Conservation (phyloP, 2,113 vertebrate species). For the Coturnix japonica region DNA sequence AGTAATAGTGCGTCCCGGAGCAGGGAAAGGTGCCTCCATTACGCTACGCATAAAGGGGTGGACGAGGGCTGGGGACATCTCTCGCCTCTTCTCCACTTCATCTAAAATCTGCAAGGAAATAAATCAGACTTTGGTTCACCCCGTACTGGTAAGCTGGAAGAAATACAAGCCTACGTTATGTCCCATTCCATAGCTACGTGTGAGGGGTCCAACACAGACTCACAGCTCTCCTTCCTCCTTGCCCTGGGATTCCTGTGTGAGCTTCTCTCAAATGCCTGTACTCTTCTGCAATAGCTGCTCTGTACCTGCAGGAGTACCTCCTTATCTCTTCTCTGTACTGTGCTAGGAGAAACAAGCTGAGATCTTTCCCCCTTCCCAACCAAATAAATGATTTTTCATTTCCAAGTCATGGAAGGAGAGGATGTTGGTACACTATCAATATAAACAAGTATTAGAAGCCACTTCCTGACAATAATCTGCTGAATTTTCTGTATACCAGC, state of each 20-base stretch:
- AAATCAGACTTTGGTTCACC: background rate
- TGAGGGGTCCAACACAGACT: background rate
- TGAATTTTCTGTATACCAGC: background rate
- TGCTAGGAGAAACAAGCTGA: background rate
- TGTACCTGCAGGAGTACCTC: background rate
- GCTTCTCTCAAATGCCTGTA: background rate
- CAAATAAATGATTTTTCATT: background rate
- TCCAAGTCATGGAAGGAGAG: background rate
- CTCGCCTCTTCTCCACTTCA: constrained; percentile 93
- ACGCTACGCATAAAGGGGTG: constrained; percentile 95
- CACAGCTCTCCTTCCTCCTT: background rate
- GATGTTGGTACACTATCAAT: background rate
- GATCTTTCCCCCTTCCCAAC: background rate
- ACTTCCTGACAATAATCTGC: background rate
- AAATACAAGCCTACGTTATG: rapidly evolving
- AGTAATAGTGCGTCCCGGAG: constrained; percentile 91
- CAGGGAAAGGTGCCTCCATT: constrained; percentile 97
- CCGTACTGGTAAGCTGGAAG: background rate
- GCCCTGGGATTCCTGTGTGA: background rate
- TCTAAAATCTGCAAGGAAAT: constrained; percentile 87
- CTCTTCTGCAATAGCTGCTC: background rate
- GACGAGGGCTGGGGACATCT: constrained; percentile 92
- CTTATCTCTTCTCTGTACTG: background rate
- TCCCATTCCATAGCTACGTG: rapidly evolving
- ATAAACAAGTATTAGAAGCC: background rate